Evolutionary conservation across 1,140 invertebrate genomes (phyloP).

Genomic region (Aphidius gifuensis): DNA sequence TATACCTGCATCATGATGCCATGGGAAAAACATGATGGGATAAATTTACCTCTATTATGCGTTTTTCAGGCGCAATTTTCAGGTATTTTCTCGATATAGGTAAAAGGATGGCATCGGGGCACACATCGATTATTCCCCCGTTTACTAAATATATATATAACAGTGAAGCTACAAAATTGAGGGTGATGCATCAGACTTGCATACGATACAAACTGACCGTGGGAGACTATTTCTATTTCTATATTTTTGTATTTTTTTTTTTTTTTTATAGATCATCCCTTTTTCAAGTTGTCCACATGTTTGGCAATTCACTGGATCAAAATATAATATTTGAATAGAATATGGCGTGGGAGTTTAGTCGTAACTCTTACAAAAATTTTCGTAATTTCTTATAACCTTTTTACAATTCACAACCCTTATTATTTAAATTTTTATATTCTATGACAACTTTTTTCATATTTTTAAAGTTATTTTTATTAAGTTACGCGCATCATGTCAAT

Average conservation of each 20-base stretch:
- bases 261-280: background rate
- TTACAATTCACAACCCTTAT: background rate
- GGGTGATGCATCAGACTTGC: background rate
- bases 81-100: background rate
- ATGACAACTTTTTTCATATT: no score
- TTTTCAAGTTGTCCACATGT: constrained; percentile 2
- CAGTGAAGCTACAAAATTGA: background rate
- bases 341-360: constrained; percentile 17
- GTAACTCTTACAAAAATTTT: constrained; percentile 16
- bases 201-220: constrained; percentile 7
- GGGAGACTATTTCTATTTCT: background rate
- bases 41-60: constrained; percentile 6
- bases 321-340: constrained; percentile 21
- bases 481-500: no score
- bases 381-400: constrained; percentile 8
- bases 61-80: constrained; percentile 22
- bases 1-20: constrained; percentile 17
- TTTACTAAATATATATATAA: constrained; percentile 6
- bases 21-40: constrained; percentile 15
- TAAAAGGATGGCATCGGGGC: constrained; percentile 3
- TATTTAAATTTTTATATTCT: no score
- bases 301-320: constrained; percentile 7
- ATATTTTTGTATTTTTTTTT: no score
- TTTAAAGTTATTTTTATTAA: no score
- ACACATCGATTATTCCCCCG: constrained; percentile 16